Percentiles rank a stretch among this genome's conserved stretches.
Evolutionary conservation across 2,888 invertebrate species (phyloP).

Genomic region (Noctua fimbriata): DNA sequence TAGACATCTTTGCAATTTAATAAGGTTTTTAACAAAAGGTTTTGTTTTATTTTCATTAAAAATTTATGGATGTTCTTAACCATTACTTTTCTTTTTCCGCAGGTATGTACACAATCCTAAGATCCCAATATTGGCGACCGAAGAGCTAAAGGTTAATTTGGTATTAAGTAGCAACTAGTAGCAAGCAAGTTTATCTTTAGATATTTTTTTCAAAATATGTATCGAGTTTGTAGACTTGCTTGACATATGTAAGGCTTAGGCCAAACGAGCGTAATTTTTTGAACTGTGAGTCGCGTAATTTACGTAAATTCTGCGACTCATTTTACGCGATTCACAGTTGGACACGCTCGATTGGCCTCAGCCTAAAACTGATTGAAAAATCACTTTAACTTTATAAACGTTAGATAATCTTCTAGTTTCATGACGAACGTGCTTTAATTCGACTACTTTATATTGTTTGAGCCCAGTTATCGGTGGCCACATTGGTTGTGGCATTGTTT

Average conservation of each 20-base stretch:
- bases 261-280: too few species aligned
- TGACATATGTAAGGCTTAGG: too few species aligned
- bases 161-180: neutral
- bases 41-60: neutral
- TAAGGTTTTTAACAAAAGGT: conserved; percentile 9
- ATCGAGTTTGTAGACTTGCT: neutral
- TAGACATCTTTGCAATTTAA: conserved; percentile 51
- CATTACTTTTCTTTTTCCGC: conserved; percentile 21
- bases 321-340: too few species aligned
- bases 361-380: neutral
- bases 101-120: conserved; percentile 41
- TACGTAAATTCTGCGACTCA: too few species aligned
- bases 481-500: neutral
- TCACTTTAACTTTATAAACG: neutral
- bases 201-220: neutral
- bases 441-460: too few species aligned
- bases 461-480: too few species aligned
- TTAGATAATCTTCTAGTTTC: neutral
- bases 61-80: conserved; percentile 28
- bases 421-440: too few species aligned
- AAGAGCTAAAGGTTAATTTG: conserved; percentile 28
- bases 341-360: too few species aligned
- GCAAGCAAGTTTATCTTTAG: neutral
- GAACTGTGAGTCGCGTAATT: too few species aligned
- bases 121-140: neutral